Evolutionary conservation across 2,113 vertebrate species (phyloP), one percentile per base, ranked within the genome.

Genomic region (Oceanodroma tethys): DNA sequence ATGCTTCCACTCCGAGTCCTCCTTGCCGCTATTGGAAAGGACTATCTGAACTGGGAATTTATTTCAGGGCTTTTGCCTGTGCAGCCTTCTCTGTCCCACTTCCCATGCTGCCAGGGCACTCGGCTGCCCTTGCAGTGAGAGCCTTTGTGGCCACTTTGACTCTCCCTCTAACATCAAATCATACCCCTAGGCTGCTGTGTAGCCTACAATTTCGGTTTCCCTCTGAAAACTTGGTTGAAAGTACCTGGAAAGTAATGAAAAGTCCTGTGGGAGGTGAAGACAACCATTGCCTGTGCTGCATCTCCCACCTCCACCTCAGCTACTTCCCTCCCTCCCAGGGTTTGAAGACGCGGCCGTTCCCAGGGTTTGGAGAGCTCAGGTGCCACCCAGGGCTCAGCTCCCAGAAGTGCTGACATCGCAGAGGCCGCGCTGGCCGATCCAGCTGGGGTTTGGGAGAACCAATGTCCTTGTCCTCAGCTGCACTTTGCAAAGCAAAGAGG

Each of bases 381-480:
- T 90, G 84, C 91, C 87, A 94, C 91, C 88, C 90, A 50, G 76
- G 95, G 80, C 93, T 96, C 89, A 29, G 80, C 83, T 89, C 68
- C 84, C 45, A 56, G 53, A 76, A 74, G 66, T 48, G 87, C 78
- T 95, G 90, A 93, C 91, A 36, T 4, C 0, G 66, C 93, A 45
- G 67, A 56, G 95, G 78, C 88, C 27, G 9, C 4, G 11, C 89
- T 66, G 19, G 86, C 86, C 10, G 3, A 81, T 90, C 90, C 91
- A 74, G 85, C 92, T 81, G 95, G 58, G 87, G 13, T 74, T 92
- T 55, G 92, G 95, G 84, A 95, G 86, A 88, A 47, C 72, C 78
- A 6, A 22, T 11, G 50, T 68, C 81, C 89, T 93, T 86, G 19
- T 93, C 88, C 92, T 94, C 86, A 30, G 78, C 91, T 86, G 92